phyloP scores from a whole-genome alignment of 2,113 vertebrate genomes.

The Arenaria interpres region DNA sequence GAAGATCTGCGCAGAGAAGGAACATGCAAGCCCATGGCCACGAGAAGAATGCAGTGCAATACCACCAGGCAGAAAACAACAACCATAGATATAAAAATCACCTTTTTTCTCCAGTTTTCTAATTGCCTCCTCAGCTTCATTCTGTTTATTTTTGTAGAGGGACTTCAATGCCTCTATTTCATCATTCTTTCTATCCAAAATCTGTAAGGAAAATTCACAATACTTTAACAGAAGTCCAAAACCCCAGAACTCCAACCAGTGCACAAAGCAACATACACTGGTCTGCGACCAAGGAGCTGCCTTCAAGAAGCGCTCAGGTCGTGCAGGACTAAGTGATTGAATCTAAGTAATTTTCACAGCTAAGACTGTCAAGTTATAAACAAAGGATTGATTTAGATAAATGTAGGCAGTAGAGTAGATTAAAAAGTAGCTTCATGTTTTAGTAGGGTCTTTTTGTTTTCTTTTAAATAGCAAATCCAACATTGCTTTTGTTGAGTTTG shows the following conservation, averaged over 20 bases:
- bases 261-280: neutral
- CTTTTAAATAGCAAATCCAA: neutral
- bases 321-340: neutral
- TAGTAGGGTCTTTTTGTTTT: neutral
- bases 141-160: constrained; percentile 82
- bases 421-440: neutral
- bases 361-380: neutral
- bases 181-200: constrained; percentile 91
- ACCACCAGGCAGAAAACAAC: neutral
- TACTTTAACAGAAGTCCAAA: neutral
- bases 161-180: constrained; percentile 91
- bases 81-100: constrained; percentile 30
- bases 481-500: neutral
- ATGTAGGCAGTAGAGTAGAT: neutral
- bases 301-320: neutral
- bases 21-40: fast-evolving
- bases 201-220: constrained; percentile 75
- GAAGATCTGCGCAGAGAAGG: neutral
- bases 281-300: neutral
- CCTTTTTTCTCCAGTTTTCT: constrained; percentile 93
- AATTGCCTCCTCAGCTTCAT: constrained; percentile 85
- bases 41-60: neutral
- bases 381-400: neutral
- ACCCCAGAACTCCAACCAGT: neutral
- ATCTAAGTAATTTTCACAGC: neutral